phyloP scores from a whole-genome alignment of 2,113 vertebrate genomes.

The Callorhinus ursinus region DNA sequence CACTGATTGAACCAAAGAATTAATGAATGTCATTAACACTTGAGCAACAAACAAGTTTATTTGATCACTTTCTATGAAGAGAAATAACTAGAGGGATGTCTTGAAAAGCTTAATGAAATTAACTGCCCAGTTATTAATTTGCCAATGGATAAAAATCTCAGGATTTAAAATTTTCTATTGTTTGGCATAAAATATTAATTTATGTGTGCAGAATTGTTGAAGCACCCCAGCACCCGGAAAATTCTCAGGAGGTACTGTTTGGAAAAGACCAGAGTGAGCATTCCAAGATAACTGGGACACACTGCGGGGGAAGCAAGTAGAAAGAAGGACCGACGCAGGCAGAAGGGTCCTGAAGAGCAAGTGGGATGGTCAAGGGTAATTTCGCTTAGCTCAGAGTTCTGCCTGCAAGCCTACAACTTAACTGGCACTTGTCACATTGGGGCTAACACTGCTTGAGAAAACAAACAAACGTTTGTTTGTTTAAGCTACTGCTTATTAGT shows the following conservation, averaged over 20 bases:
- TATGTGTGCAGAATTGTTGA: neutral
- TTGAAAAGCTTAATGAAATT: neutral
- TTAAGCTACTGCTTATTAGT: neutral
- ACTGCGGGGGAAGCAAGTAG: too few species aligned
- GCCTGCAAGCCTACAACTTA: neutral
- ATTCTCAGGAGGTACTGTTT: neutral
- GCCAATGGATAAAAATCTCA: neutral
- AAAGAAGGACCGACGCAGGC: neutral
- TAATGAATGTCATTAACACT: neutral
- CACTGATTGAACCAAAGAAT: neutral
- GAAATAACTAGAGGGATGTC: neutral
- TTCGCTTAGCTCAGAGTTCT: neutral
- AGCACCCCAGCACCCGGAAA: neutral
- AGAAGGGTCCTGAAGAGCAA: neutral
- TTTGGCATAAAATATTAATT: neutral
- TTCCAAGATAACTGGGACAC: neutral
- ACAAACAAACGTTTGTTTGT: conserved; percentile 8
- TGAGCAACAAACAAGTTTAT: neutral
- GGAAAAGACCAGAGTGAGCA: neutral
- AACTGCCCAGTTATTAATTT: conserved; percentile 6
- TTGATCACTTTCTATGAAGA: neutral
- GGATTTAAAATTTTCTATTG: neutral
- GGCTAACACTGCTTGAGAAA: neutral
- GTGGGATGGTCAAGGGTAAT: neutral
- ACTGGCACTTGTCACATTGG: neutral